Evolutionary conservation across 30 jellyfish, hydroid and myxozoan genomes (phyloP).

Genomic region (Turritopsis dohrnii): DNA sequence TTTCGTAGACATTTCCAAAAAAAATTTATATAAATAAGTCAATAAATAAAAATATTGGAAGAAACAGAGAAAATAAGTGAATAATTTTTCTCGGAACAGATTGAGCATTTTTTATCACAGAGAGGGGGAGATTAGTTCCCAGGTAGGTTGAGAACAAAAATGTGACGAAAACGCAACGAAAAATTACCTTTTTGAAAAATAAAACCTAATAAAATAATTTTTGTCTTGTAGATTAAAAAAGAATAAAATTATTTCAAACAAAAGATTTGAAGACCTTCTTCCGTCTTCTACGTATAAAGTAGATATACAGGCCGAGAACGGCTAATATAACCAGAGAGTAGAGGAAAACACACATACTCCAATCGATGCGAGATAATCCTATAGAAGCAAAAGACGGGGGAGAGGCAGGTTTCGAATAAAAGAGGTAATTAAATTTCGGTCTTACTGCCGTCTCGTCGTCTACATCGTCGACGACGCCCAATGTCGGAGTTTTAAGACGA

Average conservation of each 20-base stretch:
- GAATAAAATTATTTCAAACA: constrained; percentile 41
- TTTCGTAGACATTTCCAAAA: no score
- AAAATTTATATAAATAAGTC: neutral
- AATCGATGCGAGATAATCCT: constrained; percentile 58
- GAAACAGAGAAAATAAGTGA: neutral
- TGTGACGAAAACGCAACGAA: no score
- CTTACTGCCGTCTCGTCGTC: constrained; percentile 54
- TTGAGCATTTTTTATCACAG: neutral
- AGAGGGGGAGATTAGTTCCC: no score
- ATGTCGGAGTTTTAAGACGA: constrained; percentile 48
- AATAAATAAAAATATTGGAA: neutral
- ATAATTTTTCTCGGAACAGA: neutral
- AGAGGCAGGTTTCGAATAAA: constrained; percentile 3
- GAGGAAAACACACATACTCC: constrained; percentile 67
- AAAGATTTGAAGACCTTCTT: constrained; percentile 45
- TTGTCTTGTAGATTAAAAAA: neutral
- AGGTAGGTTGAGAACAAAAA: neutral
- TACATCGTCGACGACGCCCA: constrained; percentile 27
- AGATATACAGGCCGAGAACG: constrained; percentile 51
- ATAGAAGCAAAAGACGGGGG: constrained; percentile 23
- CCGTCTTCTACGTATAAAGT: constrained; percentile 44
- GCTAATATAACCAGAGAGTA: constrained; percentile 42
- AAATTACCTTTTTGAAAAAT: neutral
- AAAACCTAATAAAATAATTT: neutral
- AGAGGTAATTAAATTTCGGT: neutral